These are phyloP conservation scores for Cephus pulcher DNA, from an alignment of 2,888 invertebrate genomes.

Conservation along the genomic window DNA sequence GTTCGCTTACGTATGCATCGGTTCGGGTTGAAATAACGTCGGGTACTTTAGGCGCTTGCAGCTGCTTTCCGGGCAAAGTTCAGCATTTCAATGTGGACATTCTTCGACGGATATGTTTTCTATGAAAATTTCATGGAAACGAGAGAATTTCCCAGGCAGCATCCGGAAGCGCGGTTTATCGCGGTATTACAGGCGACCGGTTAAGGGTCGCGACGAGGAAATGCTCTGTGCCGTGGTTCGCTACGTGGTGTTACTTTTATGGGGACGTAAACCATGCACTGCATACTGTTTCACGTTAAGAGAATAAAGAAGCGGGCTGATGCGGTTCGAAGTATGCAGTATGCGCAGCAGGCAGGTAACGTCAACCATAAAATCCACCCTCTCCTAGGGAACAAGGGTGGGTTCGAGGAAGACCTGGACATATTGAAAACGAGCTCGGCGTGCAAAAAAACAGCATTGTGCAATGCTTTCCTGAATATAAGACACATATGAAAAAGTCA, in stretches of 20 bases:
- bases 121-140: constrained; percentile 47
- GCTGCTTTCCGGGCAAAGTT: neutral
- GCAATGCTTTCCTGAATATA: neutral
- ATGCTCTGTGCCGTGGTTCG: constrained; percentile 29
- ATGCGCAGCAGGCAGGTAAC: constrained; percentile 35
- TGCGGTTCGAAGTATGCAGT: constrained; percentile 28
- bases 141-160: constrained; percentile 17
- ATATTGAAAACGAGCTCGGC: neutral
- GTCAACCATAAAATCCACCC: constrained; percentile 49
- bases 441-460: neutral
- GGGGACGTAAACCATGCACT: constrained; percentile 54
- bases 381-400: neutral
- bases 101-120: constrained; percentile 9
- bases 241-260: constrained; percentile 53
- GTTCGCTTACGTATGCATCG: neutral
- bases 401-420: neutral
- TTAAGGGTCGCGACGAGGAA: constrained; percentile 42
- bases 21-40: neutral
- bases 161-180: constrained; percentile 48
- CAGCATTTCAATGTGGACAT: neutral
- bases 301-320: constrained; percentile 49
- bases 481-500: neutral
- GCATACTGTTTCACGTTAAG: constrained; percentile 48
- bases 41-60: neutral
- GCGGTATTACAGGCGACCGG: constrained; percentile 46